phyloP scores from a whole-genome alignment of 92 coral and sea anemone genomes.

The Parazoanthus swiftii region DNA sequence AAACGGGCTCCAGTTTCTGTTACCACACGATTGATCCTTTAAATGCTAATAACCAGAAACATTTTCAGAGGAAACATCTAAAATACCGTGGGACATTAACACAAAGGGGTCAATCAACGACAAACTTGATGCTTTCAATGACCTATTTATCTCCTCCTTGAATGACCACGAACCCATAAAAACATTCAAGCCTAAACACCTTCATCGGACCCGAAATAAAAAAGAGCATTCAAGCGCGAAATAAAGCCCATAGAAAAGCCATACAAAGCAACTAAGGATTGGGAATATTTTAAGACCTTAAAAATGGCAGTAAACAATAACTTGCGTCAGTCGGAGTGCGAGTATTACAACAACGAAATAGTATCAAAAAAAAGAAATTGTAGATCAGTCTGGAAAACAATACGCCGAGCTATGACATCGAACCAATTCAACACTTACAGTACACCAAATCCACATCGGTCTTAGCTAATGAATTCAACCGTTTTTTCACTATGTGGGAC shows the following conservation, averaged over 20 bases:
- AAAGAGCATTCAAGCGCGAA: neutral
- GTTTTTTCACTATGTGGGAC: neutral
- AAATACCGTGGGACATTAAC: slow-evolving; percentile 34
- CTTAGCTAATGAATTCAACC: slow-evolving; percentile 30
- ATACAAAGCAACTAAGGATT: slow-evolving; percentile 22
- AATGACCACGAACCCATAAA: too few relatives aligned
- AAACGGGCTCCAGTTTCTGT: too few relatives aligned
- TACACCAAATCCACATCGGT: slow-evolving; percentile 36
- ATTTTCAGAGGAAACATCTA: neutral
- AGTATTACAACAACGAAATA: slow-evolving; percentile 33
- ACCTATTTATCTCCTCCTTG: too few relatives aligned
- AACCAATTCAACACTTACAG: neutral
- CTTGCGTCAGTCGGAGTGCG: slow-evolving; percentile 34
- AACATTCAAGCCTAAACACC: neutral
- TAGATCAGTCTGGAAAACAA: slow-evolving; percentile 26
- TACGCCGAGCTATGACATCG: slow-evolving; percentile 22
- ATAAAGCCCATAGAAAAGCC: slow-evolving; percentile 23
- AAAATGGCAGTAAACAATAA: slow-evolving; percentile 26
- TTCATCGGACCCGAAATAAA: too few relatives aligned
- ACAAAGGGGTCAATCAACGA: too few relatives aligned
- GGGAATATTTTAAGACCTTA: neutral
- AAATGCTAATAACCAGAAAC: too few relatives aligned
- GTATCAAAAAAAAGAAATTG: slow-evolving; percentile 29
- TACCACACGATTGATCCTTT: too few relatives aligned
- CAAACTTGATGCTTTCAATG: too few relatives aligned